phyloP scores from a whole-genome alignment of 1,140 invertebrate genomes.

The Drosophila bocki region DNA sequence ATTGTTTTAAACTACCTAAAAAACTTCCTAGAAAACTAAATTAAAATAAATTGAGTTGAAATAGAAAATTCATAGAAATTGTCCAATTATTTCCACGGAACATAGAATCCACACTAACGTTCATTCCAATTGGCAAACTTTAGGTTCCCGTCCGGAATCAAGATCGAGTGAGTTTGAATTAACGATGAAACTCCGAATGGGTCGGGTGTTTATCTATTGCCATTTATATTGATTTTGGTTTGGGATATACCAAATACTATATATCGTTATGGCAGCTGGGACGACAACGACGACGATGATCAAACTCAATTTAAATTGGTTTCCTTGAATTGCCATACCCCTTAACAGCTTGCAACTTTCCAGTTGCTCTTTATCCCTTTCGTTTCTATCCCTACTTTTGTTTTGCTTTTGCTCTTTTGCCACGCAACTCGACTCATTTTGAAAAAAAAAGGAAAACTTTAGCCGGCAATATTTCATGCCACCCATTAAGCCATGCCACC shows the following conservation, averaged over 20 bases:
- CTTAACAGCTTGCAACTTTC: constrained; percentile 45
- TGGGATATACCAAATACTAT: constrained; percentile 1
- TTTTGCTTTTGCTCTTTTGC: constrained; percentile 70
- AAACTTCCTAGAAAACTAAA: neutral
- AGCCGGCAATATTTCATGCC: constrained; percentile 82
- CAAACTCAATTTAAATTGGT: constrained; percentile 55
- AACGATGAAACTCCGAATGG: constrained; percentile 12
- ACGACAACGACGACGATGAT: constrained; percentile 20
- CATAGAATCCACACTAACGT: neutral
- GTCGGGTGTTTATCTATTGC: constrained; percentile 31
- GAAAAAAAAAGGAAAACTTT: constrained; percentile 62
- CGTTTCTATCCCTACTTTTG: constrained; percentile 45
- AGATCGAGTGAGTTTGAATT: constrained; percentile 35
- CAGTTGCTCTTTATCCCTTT: constrained; percentile 43
- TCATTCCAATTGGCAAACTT: constrained; percentile 22
- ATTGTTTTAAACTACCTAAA: neutral
- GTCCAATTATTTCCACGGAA: neutral
- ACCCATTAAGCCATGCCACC: constrained; percentile 64
- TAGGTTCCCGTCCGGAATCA: constrained; percentile 11
- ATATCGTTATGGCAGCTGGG: constrained; percentile 47
- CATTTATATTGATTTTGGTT: constrained; percentile 49
- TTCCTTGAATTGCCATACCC: constrained; percentile 54
- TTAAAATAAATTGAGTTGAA: neutral
- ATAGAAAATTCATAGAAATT: constrained; percentile 16
- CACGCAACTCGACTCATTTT: constrained; percentile 79